Evolutionary conservation across 2,797 vertebrate genomes (phyloP).

Genomic region (Moxostoma hubbsi): DNA sequence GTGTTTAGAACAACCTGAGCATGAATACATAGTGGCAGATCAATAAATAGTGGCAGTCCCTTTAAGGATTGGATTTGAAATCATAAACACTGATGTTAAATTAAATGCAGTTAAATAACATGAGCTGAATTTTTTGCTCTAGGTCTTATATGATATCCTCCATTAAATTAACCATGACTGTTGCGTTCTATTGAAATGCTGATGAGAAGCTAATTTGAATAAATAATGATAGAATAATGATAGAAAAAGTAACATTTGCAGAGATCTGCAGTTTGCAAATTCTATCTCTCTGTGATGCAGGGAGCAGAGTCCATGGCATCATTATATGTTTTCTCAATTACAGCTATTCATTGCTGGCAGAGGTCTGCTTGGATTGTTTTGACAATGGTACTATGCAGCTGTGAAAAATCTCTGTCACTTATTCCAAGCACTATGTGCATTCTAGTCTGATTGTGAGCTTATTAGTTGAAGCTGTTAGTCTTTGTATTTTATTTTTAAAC

Average conservation of each 20-base stretch:
- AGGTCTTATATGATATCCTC: not conserved
- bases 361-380: constrained; percentile 39
- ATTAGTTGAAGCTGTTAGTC: constrained; percentile 21
- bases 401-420: constrained; percentile 41
- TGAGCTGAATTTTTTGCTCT: not conserved
- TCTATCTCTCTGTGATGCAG: constrained; percentile 20
- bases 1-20: too few species aligned
- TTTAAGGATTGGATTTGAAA: not conserved
- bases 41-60: too few species aligned
- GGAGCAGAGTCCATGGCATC: constrained; percentile 37
- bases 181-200: constrained; percentile 26
- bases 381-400: constrained; percentile 44
- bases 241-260: not conserved
- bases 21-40: too few species aligned
- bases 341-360: constrained; percentile 55
- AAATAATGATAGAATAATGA: not conserved
- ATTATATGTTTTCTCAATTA: constrained; percentile 52
- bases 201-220: constrained; percentile 12
- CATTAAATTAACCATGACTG: not conserved
- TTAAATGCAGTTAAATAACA: not conserved
- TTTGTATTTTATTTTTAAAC: constrained; percentile 17
- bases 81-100: not conserved
- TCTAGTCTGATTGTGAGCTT: constrained; percentile 23
- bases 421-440: not conserved
- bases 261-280: constrained; percentile 23